Base-by-base conservation (phyloP, 2,797 vertebrate species). In the Tenualosa ilisha region DNA sequence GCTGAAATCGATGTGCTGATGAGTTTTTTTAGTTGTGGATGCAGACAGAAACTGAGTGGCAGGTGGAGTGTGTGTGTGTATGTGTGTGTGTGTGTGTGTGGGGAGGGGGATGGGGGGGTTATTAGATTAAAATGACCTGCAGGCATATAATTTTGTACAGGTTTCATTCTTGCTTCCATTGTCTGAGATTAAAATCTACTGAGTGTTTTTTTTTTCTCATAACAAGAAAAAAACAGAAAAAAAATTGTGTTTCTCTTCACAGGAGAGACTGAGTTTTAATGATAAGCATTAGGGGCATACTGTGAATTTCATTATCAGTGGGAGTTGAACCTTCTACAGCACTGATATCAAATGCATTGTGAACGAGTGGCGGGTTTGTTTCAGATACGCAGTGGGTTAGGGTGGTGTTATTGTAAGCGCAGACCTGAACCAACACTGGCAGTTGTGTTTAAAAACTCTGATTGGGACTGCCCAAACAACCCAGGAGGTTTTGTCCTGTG, bases 391-490 rank as follows among this genome's bases (percentile, higher is more conserved):
- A 65, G 83, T 88, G 87, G 82, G 82, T 0, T 0, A 22, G 53
- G 40, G 24, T 82, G 68, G 87, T 89, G 90, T 85, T 84, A 11
- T 82, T 89, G 91, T 90, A 86, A 86, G 88, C 85, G 59, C 83
- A 89, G 81, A 53, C 72, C 91, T 93, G 90, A 94, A 92, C 88
- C 93, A 95, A 94, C 86, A 90, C n/a, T 86, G 83, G 9, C 83
- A 86, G 43, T 12, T 84, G 26, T 91, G 91, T 93, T 93, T 92
- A 91, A 92, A 92, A 90, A 91, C 37, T 31, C 90, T 91, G 75
- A 88, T 89, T 89, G 56, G 37, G 86, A 86, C 91, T 93, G 89
- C 90, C 90, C 87, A 93, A 94, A 92, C 90, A 92, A 84, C 63
- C 88, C 83, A 82, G 85, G 85, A 87, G 88, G 88, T 79, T 0